Conservation (phyloP, 2,888 invertebrate species). For the Eupithecia vulgata region DNA sequence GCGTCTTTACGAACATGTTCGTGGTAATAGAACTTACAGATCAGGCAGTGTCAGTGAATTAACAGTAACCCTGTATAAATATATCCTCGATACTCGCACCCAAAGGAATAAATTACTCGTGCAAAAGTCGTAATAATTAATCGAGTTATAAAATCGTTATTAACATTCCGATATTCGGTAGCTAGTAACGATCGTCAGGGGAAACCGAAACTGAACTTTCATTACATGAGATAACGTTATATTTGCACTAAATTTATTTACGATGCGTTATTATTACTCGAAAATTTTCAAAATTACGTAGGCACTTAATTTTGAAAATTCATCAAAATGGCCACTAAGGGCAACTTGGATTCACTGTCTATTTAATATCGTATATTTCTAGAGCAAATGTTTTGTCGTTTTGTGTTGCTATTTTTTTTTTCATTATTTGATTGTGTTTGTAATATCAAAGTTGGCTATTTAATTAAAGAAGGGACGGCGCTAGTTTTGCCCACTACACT, state of each 20-base stretch:
- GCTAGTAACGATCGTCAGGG: conserved; percentile 15
- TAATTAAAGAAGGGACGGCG: not conserved
- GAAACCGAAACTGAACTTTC: conserved; percentile 19
- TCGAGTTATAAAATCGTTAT: conserved; percentile 18
- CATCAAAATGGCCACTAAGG: too few species aligned
- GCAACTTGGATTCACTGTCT: too few species aligned
- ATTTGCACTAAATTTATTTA: conserved; percentile 6
- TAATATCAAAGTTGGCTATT: not conserved
- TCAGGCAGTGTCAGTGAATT: too few species aligned
- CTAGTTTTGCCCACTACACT: not conserved
- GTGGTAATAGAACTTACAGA: too few species aligned
- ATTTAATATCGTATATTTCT: too few species aligned
- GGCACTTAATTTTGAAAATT: too few species aligned
- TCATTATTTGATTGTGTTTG: too few species aligned
- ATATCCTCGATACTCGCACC: not conserved
- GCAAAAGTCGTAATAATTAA: conserved; percentile 15
- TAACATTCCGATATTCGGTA: conserved; percentile 1
- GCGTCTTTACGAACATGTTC: too few species aligned
- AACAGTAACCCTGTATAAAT: too few species aligned
- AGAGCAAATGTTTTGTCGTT: too few species aligned
- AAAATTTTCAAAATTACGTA: not conserved
- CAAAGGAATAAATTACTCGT: conserved; percentile 8
- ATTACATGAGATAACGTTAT: conserved; percentile 3
- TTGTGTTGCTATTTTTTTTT: too few species aligned
- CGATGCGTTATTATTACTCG: not conserved